phyloP scores from a whole-genome alignment of 2,113 vertebrate genomes.

The Ellobius talpinus region DNA sequence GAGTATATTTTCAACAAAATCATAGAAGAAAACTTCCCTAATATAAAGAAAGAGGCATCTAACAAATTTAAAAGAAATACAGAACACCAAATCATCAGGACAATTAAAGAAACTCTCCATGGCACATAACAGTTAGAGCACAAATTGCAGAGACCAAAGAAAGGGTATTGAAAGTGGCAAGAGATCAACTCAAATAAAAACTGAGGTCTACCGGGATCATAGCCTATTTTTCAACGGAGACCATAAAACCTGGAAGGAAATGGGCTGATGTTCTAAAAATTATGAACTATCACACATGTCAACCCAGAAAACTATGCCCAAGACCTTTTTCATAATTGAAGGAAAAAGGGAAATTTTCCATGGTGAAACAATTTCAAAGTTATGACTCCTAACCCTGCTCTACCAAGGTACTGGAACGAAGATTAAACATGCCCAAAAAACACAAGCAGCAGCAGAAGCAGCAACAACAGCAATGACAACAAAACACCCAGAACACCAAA shows the following conservation, averaged over 20 bases:
- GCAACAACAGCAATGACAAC: background rate
- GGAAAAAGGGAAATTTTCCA: background rate
- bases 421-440: background rate
- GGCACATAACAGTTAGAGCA: background rate
- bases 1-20: background rate
- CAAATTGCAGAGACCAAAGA: background rate
- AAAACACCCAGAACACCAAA: background rate
- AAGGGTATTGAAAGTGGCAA: background rate
- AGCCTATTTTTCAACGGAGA: background rate
- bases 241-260: background rate
- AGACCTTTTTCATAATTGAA: background rate
- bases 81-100: background rate
- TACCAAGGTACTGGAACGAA: background rate
- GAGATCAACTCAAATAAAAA: background rate
- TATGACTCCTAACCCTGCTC: background rate
- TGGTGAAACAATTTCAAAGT: background rate
- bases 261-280: background rate
- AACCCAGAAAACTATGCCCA: background rate
- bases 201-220: background rate
- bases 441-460: background rate
- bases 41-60: background rate
- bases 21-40: background rate
- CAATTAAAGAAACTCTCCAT: background rate
- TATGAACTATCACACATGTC: background rate
- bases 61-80: background rate